These are phyloP conservation scores for Stegodyphus mimosarum DNA, from an alignment of 1,140 invertebrate genomes.

Conservation along the genomic window DNA sequence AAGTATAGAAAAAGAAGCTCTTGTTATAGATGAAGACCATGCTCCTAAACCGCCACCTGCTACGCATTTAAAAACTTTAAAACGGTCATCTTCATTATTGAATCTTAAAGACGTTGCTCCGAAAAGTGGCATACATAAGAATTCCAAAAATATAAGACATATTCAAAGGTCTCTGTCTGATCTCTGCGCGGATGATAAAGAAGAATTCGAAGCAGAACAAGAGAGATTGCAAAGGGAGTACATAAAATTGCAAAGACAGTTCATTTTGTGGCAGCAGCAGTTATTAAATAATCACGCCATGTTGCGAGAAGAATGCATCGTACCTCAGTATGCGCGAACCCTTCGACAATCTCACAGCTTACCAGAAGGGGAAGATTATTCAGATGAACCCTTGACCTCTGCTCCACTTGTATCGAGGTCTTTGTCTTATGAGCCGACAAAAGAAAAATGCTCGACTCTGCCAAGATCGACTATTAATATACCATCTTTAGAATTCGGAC, in stretches of 20 bases:
- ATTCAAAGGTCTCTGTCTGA: conserved; percentile 44
- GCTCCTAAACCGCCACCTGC: not conserved
- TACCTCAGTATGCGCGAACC: conserved; percentile 38
- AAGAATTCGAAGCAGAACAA: conserved; percentile 50
- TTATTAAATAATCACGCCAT: conserved; percentile 48
- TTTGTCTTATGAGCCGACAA: conserved; percentile 42
- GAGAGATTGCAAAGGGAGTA: conserved; percentile 50
- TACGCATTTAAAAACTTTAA: not conserved
- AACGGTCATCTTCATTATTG: conserved; percentile 32
- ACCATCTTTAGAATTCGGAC: conserved; percentile 18
- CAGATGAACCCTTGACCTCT: not conserved
- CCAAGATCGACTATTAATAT: conserved; percentile 47
- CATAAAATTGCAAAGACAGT: conserved; percentile 50
- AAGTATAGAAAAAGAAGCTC: conserved; percentile 21
- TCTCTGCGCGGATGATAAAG: conserved; percentile 6
- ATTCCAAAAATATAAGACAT: conserved; percentile 4
- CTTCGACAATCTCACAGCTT: conserved; percentile 51
- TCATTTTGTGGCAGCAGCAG: conserved; percentile 55
- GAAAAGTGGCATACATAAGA: not conserved
- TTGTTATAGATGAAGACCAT: conserved; percentile 11
- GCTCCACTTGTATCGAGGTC: conserved; percentile 31
- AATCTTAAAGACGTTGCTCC: conserved; percentile 14
- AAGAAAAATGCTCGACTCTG: conserved; percentile 5
- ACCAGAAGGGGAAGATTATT: conserved; percentile 44
- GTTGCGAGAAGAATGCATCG: conserved; percentile 44